Percentiles rank a stretch among this genome's conserved stretches.
These are phyloP conservation scores for Paguma larvata DNA, from an alignment of 2,797 vertebrate species.

Conservation along the genomic window DNA sequence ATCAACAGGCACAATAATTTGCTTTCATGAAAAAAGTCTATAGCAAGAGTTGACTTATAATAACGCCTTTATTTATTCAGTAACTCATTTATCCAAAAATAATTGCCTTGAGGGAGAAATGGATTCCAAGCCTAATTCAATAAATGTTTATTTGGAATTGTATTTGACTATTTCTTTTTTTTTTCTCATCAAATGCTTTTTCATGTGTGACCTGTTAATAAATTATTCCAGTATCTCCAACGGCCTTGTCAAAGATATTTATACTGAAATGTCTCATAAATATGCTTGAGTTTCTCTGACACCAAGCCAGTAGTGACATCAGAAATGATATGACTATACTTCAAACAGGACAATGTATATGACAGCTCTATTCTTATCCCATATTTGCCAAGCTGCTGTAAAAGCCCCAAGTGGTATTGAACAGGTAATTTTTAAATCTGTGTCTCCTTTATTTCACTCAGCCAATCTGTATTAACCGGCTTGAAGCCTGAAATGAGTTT, in stretches of 20 bases:
- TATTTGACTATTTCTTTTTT: slow-evolving; percentile 59
- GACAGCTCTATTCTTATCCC: slow-evolving; percentile 33
- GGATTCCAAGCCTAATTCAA: slow-evolving; percentile 59
- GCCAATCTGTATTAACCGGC: neutral
- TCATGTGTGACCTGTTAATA: slow-evolving; percentile 64
- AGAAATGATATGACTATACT: slow-evolving; percentile 24
- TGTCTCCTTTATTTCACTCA: slow-evolving; percentile 44
- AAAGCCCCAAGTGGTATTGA: slow-evolving; percentile 14
- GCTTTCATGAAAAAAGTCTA: slow-evolving; percentile 71
- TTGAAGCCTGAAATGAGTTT: slow-evolving; percentile 6
- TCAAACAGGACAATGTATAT: slow-evolving; percentile 40
- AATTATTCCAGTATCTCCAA: slow-evolving; percentile 50
- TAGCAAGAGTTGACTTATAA: slow-evolving; percentile 70
- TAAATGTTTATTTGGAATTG: slow-evolving; percentile 77
- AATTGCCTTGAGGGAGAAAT: slow-evolving; percentile 79
- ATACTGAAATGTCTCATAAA: slow-evolving; percentile 55
- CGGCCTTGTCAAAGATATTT: slow-evolving; percentile 2
- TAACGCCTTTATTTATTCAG: slow-evolving; percentile 79
- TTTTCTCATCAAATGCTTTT: slow-evolving; percentile 57
- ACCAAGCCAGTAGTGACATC: slow-evolving; percentile 30
- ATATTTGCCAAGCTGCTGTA: slow-evolving; percentile 19
- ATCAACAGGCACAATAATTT: slow-evolving; percentile 81
- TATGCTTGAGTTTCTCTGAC: slow-evolving; percentile 54
- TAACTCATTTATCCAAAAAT: slow-evolving; percentile 77
- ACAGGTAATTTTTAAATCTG: slow-evolving; percentile 50